Evolutionary conservation across 2,888 invertebrate genomes (phyloP).

Genomic region (Escarpia spicata): DNA sequence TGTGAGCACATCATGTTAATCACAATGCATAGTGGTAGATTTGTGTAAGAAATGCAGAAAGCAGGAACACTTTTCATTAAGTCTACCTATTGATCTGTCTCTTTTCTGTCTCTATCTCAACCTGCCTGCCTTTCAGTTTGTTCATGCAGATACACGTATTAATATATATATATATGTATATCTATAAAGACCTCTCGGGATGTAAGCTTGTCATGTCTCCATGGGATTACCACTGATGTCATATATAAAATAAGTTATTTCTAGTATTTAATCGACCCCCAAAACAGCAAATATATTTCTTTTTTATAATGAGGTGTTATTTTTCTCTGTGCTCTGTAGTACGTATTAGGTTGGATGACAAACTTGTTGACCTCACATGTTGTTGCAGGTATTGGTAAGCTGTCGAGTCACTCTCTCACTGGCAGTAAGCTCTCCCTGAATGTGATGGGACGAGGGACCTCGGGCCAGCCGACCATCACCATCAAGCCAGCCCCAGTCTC

Average conservation of each 20-base stretch:
- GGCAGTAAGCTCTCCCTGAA: neutral
- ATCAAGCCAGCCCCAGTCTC: neutral
- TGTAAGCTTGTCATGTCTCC: neutral
- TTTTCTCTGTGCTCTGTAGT: neutral
- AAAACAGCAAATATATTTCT: neutral
- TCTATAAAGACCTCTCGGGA: neutral
- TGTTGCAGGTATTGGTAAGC: conserved; percentile 5
- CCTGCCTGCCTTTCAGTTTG: too few species aligned
- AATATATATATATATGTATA: neutral
- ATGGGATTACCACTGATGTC: too few species aligned
- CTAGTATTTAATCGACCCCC: neutral
- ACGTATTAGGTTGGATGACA: neutral
- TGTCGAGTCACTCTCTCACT: neutral
- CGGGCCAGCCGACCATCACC: neutral
- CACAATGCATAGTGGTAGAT: neutral
- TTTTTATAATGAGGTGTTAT: neutral
- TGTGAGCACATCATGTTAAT: neutral
- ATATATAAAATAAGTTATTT: neutral
- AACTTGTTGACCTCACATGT: neutral
- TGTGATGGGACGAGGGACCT: neutral
- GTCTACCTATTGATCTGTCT: neutral
- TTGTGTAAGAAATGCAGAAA: neutral
- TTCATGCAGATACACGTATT: too few species aligned
- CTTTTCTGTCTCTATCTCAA: too few species aligned
- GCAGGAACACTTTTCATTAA: neutral